Evolutionary conservation across 2,888 invertebrate species (phyloP).

Genomic region (Scaptomyza caliginosa): DNA sequence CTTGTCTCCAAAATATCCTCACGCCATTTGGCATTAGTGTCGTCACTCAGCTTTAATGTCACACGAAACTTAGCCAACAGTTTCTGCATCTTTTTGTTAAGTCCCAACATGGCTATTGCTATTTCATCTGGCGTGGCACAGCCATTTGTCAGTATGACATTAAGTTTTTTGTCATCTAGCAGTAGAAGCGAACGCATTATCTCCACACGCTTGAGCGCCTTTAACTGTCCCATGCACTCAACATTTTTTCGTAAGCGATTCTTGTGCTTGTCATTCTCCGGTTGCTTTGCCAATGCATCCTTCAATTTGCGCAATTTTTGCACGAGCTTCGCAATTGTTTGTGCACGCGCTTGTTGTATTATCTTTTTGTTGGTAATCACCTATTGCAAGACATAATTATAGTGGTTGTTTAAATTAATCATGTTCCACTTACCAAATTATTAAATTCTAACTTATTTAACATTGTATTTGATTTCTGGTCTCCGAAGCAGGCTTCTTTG

Average conservation of each 20-base stretch:
- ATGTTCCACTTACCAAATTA: constrained; percentile 76
- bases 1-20: constrained; percentile 74
- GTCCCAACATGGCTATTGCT: constrained; percentile 76
- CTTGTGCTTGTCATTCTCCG: constrained; percentile 69
- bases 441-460: constrained; percentile 81
- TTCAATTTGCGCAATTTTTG: constrained; percentile 82
- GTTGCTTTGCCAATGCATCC: constrained; percentile 65
- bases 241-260: constrained; percentile 68
- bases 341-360: constrained; percentile 75
- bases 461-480: constrained; percentile 60
- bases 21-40: constrained; percentile 65
- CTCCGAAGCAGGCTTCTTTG: constrained; percentile 31
- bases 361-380: constrained; percentile 80
- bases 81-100: constrained; percentile 75
- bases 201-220: constrained; percentile 72
- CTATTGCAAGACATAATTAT: constrained; percentile 42
- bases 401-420: background rate
- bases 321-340: constrained; percentile 80
- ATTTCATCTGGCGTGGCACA: constrained; percentile 77
- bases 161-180: constrained; percentile 67
- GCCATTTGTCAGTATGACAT: constrained; percentile 75
- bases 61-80: constrained; percentile 59
- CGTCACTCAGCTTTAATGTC: constrained; percentile 60
- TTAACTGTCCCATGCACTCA: constrained; percentile 70
- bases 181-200: constrained; percentile 74